These are phyloP conservation scores for Wiebesia pumilae DNA, from an alignment of 1,140 invertebrate genomes.

Conservation along the genomic window DNA sequence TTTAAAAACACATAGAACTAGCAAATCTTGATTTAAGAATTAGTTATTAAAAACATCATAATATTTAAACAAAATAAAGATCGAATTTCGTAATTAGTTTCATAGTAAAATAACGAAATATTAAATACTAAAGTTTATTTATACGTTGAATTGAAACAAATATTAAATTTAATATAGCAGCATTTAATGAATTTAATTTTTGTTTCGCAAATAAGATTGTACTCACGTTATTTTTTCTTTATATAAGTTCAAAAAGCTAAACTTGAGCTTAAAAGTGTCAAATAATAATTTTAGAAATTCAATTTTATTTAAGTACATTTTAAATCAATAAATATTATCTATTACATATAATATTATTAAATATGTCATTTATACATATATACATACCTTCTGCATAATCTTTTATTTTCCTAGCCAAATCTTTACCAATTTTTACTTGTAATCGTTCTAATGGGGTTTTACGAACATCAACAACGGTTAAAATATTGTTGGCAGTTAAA, in stretches of 20 bases:
- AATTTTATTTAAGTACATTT: background rate
- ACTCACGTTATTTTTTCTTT: too few relatives aligned
- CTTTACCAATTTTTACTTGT: constrained; percentile 78
- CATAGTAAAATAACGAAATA: background rate
- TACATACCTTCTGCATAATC: constrained; percentile 79
- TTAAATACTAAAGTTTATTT: background rate
- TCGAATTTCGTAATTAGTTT: background rate
- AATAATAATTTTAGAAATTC: background rate
- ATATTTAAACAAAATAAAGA: background rate
- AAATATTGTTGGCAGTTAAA: constrained; percentile 78
- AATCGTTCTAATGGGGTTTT: constrained; percentile 77
- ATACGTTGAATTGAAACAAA: too few relatives aligned
- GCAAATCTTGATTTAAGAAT: background rate
- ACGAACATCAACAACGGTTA: constrained; percentile 77
- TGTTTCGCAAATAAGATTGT: too few relatives aligned
- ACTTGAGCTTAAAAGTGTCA: too few relatives aligned
- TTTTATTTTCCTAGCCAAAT: constrained; percentile 81
- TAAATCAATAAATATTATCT: background rate
- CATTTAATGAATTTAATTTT: too few relatives aligned
- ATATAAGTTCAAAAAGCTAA: too few relatives aligned
- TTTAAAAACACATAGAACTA: background rate
- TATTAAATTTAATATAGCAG: too few relatives aligned
- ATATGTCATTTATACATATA: background rate
- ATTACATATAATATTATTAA: background rate
- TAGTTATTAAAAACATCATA: background rate